Percentiles rank a stretch among this genome's conserved stretches.
Evolutionary conservation across 2,888 invertebrate species (phyloP).

Genomic region (Anthrax anthrax): DNA sequence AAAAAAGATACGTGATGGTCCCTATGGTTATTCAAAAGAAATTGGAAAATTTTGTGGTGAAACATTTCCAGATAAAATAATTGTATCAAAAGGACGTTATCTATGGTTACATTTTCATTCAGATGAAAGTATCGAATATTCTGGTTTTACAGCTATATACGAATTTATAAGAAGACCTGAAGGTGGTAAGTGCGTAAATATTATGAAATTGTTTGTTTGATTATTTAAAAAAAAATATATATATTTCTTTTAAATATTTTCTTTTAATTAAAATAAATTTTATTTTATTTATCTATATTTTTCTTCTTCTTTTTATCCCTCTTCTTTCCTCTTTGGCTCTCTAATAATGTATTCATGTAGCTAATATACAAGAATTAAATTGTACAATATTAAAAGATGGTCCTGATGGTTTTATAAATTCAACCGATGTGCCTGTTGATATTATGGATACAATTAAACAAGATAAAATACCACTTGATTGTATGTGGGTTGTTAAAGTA

Average conservation of each 20-base stretch:
- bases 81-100: slow-evolving; percentile 56
- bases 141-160: slow-evolving; percentile 65
- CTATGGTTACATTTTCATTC: slow-evolving; percentile 69
- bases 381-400: slow-evolving; percentile 43
- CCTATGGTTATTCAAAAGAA: slow-evolving; percentile 55
- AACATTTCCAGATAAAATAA: slow-evolving; percentile 53
- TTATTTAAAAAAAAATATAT: too few species aligned
- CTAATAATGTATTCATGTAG: slow-evolving; percentile 13
- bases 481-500: slow-evolving; percentile 59
- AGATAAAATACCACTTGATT: slow-evolving; percentile 49
- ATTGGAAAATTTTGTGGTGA: slow-evolving; percentile 58
- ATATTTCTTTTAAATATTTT: background rate
- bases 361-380: slow-evolving; percentile 35
- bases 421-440: slow-evolving; percentile 41
- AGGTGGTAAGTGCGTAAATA: slow-evolving; percentile 36
- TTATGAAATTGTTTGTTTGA: too few species aligned
- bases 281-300: background rate
- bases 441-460: slow-evolving; percentile 38
- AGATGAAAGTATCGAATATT: slow-evolving; percentile 65
- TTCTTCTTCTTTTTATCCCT: background rate
- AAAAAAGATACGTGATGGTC: slow-evolving; percentile 55
- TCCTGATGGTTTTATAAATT: slow-evolving; percentile 42
- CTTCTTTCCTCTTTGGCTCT: background rate
- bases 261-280: background rate
- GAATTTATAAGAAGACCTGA: slow-evolving; percentile 46